Percentiles rank a stretch among this genome's conserved stretches.
Conservation (phyloP, 2,888 invertebrate genomes). For the Oscheius onirici region DNA sequence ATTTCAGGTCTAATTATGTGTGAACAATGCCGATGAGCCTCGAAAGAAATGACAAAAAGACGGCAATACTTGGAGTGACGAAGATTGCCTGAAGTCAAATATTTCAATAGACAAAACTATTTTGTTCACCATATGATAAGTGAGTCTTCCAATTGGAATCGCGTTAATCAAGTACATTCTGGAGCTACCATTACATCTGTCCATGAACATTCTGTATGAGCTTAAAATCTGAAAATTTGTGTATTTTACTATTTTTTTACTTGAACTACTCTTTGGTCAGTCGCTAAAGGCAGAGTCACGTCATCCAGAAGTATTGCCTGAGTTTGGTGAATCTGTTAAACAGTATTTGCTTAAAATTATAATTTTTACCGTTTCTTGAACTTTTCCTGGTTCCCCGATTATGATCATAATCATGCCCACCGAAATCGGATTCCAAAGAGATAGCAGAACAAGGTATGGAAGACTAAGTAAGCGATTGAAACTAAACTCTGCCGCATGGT, state of each 20-base stretch:
- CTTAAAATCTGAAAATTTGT: conserved; percentile 18
- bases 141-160: conserved; percentile 5
- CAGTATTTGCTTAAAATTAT: neutral
- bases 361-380: conserved; percentile 27
- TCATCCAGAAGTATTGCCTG: conserved; percentile 26
- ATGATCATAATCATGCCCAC: conserved; percentile 21
- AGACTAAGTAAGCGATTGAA: conserved; percentile 1
- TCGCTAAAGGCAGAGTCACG: conserved; percentile 22
- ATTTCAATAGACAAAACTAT: neutral
- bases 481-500: neutral
- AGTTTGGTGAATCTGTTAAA: conserved; percentile 20
- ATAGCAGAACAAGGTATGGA: conserved; percentile 2
- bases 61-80: conserved; percentile 15
- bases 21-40: neutral
- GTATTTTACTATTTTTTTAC: neutral
- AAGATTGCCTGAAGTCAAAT: conserved; percentile 18
- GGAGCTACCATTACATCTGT: conserved; percentile 19
- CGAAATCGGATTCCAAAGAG: conserved; percentile 2
- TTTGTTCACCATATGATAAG: conserved; percentile 4
- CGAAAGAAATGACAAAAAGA: conserved; percentile 3
- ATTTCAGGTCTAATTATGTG: neutral
- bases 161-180: conserved; percentile 25
- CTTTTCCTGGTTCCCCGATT: conserved; percentile 31
- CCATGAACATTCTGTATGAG: conserved; percentile 32
- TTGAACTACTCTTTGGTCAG: conserved; percentile 17